Base-by-base conservation (phyloP, 2,113 vertebrate genomes). In the Oxyura jamaicensis region DNA sequence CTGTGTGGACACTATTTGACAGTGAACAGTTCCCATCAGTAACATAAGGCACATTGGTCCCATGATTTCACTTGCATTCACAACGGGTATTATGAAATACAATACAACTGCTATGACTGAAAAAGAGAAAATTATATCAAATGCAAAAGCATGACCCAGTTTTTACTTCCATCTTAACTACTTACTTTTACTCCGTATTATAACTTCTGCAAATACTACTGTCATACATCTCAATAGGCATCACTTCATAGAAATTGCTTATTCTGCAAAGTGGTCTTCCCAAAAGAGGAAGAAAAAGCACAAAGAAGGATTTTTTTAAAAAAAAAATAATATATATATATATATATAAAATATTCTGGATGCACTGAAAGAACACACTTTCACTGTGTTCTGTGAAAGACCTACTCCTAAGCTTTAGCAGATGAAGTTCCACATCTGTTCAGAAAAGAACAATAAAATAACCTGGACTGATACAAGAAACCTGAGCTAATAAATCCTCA, bases 11-110 rank as follows among this genome's bases (percentile, higher is more conserved):
- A 99, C 99, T 31, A 99, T 99, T 82, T 99, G 99, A 94, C 99
- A 99, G 98, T 99, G 99, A 77, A 99, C 99, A 2, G 99, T 99
- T 12, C 99, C 99, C 98, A 99, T 98, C 86, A 99, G 98, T 67
- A 99, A 97, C 99, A 99, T 99, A 72, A 99, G 98, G 98, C 99
- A 99, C 98, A 99, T 95, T 12, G 99, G 99, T 72, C 98, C 99
- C 66, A 99, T 95, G 41, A 99, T 98, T 90, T 99, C 99, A 52
- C 98, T 99, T n/a, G 98, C 97, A 66, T 96, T 99, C 79, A 98
- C 99, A 72, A 97, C 97, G 5, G 99, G 99, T 94, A 99, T 97
- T 97, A 99, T 95, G 79, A 98, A 93, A 90, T 99, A 99, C 83
- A 99, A 81, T 85, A 98, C 93, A 44, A 98, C 97, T 2, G 99